phyloP scores from a whole-genome alignment of 2,113 vertebrate genomes.

The Zosterops hypoxanthus region DNA sequence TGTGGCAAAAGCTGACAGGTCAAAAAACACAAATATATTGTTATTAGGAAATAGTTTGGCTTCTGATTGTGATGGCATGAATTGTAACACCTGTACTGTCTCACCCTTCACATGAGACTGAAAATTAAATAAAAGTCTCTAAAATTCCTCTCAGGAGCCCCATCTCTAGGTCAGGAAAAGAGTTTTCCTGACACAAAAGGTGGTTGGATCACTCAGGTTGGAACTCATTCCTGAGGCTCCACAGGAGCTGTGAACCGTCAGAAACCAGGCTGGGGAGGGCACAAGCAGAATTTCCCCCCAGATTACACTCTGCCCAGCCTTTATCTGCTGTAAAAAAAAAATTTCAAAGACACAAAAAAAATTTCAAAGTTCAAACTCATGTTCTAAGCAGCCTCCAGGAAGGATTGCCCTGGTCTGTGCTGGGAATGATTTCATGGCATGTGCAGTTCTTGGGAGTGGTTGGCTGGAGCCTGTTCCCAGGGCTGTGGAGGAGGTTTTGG shows the following conservation, averaged over 20 bases:
- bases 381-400: not conserved
- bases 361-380: not conserved
- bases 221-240: not conserved
- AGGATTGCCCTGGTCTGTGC: not conserved
- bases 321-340: not conserved
- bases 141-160: too few species aligned
- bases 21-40: too few species aligned
- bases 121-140: too few species aligned
- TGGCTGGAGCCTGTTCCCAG: not conserved
- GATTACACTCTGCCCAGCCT: accelerated
- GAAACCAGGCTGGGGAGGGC: not conserved
- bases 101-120: too few species aligned
- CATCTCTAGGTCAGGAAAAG: not conserved
- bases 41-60: too few species aligned
- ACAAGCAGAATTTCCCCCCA: not conserved
- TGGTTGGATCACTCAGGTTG: not conserved
- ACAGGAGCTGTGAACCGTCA: not conserved
- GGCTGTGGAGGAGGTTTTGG: not conserved
- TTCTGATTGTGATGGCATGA: too few species aligned
- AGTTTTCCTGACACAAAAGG: accelerated
- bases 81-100: too few species aligned
- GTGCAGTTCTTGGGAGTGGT: too few species aligned
- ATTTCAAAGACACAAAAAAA: not conserved
- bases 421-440: not conserved
- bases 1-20: too few species aligned